Conservation (phyloP, 2,113 vertebrate species). For the Phycodurus eques region DNA sequence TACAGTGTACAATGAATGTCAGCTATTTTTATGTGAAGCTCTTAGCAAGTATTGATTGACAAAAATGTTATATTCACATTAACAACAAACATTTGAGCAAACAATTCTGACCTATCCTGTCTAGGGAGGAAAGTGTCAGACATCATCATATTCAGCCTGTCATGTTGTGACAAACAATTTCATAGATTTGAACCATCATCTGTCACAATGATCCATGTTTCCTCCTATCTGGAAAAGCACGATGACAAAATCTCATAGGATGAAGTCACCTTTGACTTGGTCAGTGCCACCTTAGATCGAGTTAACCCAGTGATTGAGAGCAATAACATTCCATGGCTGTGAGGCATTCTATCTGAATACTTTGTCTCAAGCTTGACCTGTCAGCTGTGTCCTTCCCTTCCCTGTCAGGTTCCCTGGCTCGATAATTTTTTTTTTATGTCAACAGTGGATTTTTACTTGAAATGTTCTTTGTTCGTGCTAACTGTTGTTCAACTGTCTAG, state of each 20-base stretch:
- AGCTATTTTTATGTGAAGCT: not conserved
- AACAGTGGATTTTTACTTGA: constrained; percentile 28
- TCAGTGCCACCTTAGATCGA: constrained; percentile 45
- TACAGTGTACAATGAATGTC: not conserved
- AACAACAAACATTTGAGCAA: not conserved
- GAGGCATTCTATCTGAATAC: constrained; percentile 43
- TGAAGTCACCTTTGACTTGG: constrained; percentile 34
- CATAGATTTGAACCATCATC: constrained; percentile 20
- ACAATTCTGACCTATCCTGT: not conserved
- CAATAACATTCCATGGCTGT: constrained; percentile 57
- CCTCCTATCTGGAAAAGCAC: constrained; percentile 21
- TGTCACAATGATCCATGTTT: constrained; percentile 29
- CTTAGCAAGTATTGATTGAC: not conserved
- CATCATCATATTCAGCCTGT: constrained; percentile 16
- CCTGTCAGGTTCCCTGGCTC: constrained; percentile 39
- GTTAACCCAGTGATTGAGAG: constrained; percentile 59
- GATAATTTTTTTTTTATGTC: constrained; percentile 46
- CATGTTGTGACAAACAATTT: constrained; percentile 19
- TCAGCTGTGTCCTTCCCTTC: constrained; percentile 34
- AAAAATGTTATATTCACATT: not conserved
- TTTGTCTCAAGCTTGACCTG: constrained; percentile 65
- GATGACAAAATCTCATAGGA: constrained; percentile 27
- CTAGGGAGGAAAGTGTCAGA: not conserved
- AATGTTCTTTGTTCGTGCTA: constrained; percentile 14
- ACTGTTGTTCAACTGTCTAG: constrained; percentile 1